Conservation (phyloP, 2,113 vertebrate genomes). For the Haplochromis burtoni region DNA sequence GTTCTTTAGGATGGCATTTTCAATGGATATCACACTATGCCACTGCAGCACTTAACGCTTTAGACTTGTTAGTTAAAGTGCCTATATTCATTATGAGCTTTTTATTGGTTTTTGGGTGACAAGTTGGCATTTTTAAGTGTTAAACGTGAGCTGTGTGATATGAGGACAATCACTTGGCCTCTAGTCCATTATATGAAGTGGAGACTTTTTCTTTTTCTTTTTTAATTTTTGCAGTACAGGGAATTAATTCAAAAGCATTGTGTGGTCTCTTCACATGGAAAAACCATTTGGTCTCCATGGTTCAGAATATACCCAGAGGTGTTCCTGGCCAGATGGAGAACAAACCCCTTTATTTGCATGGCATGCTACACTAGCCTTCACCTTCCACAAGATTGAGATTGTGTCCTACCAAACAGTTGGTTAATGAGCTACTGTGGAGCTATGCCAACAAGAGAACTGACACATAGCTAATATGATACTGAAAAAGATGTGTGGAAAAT, state of each 20-base stretch:
- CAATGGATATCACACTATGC: neutral
- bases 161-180: neutral
- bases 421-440: constrained; percentile 57
- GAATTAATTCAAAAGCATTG: constrained; percentile 21
- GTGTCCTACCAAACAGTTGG: constrained; percentile 61
- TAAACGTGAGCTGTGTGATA: neutral
- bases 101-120: neutral
- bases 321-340: constrained; percentile 54
- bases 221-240: neutral
- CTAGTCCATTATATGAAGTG: neutral
- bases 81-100: neutral
- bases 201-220: neutral
- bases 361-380: constrained; percentile 54
- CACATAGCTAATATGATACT: constrained; percentile 43
- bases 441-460: constrained; percentile 43
- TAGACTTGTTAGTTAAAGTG: neutral
- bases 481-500: constrained; percentile 20
- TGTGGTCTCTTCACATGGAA: constrained; percentile 32
- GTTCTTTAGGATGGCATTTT: neutral
- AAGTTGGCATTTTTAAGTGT: neutral
- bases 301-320: constrained; percentile 44
- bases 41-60: neutral
- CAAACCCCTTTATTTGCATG: constrained; percentile 59
- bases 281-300: constrained; percentile 43
- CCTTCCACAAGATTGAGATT: constrained; percentile 57